Evolutionary conservation across 2,113 vertebrate species (phyloP).

Genomic region (Plectropomus leopardus): DNA sequence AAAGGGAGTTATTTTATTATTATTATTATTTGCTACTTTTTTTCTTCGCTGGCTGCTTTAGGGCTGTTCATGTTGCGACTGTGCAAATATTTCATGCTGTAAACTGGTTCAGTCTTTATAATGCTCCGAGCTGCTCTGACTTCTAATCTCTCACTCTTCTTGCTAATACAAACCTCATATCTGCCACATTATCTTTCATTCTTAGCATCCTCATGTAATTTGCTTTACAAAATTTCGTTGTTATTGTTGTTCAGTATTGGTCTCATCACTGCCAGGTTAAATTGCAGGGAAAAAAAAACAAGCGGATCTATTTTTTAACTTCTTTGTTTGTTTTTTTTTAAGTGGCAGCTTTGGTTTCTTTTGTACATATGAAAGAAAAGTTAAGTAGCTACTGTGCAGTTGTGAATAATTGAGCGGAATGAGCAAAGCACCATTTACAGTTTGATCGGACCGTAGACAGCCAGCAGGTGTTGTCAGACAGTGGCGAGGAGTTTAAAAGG

Average conservation of each 20-base stretch:
- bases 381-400: slow-evolving; percentile 81
- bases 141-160: slow-evolving; percentile 49
- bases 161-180: slow-evolving; percentile 59
- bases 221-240: slow-evolving; percentile 50
- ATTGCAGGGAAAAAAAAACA: slow-evolving; percentile 83
- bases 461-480: slow-evolving; percentile 59
- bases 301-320: slow-evolving; percentile 54
- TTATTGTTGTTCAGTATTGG: slow-evolving; percentile 79
- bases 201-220: slow-evolving; percentile 39
- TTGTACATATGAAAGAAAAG: slow-evolving; percentile 72
- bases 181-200: slow-evolving; percentile 43
- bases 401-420: slow-evolving; percentile 62
- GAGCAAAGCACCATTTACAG: slow-evolving; percentile 75
- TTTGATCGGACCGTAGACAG: slow-evolving; percentile 61
- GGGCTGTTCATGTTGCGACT: slow-evolving; percentile 51
- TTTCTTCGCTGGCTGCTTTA: slow-evolving; percentile 69
- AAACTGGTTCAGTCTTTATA: slow-evolving; percentile 35
- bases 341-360: slow-evolving; percentile 84
- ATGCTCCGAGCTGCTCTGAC: slow-evolving; percentile 51
- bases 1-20: slow-evolving; percentile 77
- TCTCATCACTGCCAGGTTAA: slow-evolving; percentile 87
- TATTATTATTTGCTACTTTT: slow-evolving; percentile 32
- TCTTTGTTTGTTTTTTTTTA: slow-evolving; percentile 59
- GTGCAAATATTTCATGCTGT: slow-evolving; percentile 55
- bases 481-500: slow-evolving; percentile 50